Evolutionary conservation across 2,113 vertebrate genomes (phyloP), one percentile per base, ranked within the genome.

Genomic region (Rallus limicola): DNA sequence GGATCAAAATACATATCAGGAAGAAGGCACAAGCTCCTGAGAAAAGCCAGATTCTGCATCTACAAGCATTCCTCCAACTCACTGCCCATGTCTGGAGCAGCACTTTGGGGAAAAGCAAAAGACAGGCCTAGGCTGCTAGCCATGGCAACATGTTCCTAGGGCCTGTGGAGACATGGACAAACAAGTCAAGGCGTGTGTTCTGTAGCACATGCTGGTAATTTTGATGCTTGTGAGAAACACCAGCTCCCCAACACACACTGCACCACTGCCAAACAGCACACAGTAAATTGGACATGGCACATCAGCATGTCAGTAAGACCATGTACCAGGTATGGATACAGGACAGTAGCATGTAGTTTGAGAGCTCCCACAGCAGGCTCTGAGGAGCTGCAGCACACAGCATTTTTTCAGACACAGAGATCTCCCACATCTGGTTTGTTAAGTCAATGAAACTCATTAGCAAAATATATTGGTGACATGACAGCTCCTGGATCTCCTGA

Each of bases 311-410:
- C 70, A 50, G 46, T 3, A 63, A 53, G 31, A 15, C 55, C 28
- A 15, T 0, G 12, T 10, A 53, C 8, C 25, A 19, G n/a, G 29
- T 25, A 67, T 14, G 62, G 34, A 26, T 3, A 82, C 0, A 1
- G 81, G 53, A 56, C 34, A 2, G 0, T 2, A 53, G 26, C n/a
- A 29, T 2, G 13, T 3, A 10, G 16, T 8, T 40, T 63, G 33
- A 79, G 67, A 68, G 33, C 48, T 63, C 42, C 44, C n/a, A 29
- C 13, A 16, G 15, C 1, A 13, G 34, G 20, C 48, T 82, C 46
- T 21, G 38, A 78, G 42, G 36, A 92, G 69, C 81, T 89, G 77
- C 56, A 75, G 46, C 29, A 63, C 59, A 63, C 34, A 65, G 63
- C 33, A 25, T 42, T 85, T 86, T 40, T 86, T 84, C 84, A 91